Conservation (phyloP, 2,797 vertebrate genomes). For the Sardinella longiceps region DNA sequence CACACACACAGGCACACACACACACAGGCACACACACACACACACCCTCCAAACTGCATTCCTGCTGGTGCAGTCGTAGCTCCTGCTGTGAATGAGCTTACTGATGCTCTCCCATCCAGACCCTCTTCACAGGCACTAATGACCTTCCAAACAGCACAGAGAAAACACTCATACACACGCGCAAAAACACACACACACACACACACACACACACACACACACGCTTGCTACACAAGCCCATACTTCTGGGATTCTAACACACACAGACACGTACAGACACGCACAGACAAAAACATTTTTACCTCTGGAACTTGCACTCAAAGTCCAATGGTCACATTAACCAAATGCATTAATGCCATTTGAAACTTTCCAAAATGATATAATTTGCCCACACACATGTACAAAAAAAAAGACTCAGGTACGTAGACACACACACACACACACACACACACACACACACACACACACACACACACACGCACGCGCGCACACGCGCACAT, state of each 20-base stretch:
- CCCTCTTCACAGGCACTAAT: conserved; percentile 53
- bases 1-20: too few species aligned
- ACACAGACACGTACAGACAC: background rate
- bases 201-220: conserved; percentile 16
- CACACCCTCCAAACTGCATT: conserved; percentile 39
- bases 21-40: too few species aligned
- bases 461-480: background rate
- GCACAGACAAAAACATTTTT: background rate
- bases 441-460: background rate
- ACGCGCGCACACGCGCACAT: background rate
- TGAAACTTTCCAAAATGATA: too few species aligned
- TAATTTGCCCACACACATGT: too few species aligned
- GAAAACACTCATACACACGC: conserved; percentile 29
- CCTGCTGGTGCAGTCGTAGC: conserved; percentile 33
- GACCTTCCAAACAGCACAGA: conserved; percentile 50
- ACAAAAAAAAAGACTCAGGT: too few species aligned
- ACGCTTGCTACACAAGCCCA: background rate
- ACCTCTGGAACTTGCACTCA: too few species aligned
- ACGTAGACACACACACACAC: background rate
- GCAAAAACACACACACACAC: conserved; percentile 25
- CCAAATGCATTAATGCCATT: too few species aligned
- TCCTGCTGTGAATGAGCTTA: conserved; percentile 44
- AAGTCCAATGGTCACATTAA: too few species aligned
- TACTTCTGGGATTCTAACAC: background rate
- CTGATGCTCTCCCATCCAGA: conserved; percentile 45